Percentiles rank a stretch among this genome's conserved stretches.
phyloP scores from a whole-genome alignment of 2,797 vertebrate species.

The Sebastiscus albofasciatus region DNA sequence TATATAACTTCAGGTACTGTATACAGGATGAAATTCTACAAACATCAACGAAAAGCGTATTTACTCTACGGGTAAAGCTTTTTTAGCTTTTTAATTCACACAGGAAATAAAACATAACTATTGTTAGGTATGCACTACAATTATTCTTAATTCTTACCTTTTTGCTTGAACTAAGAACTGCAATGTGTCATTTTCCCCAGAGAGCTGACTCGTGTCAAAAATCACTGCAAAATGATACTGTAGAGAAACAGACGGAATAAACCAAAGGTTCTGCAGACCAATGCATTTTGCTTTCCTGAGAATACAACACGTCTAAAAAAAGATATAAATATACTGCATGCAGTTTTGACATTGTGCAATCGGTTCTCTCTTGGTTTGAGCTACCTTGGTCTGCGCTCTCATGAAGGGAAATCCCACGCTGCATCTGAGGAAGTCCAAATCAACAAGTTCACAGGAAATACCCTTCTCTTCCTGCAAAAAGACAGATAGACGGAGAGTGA shows the following conservation, averaged over 20 bases:
- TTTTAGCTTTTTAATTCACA: background rate
- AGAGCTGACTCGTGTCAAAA: slow-evolving; percentile 95
- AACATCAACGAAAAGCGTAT: background rate
- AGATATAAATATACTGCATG: background rate
- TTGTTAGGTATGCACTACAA: background rate
- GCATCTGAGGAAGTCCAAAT: slow-evolving; percentile 95
- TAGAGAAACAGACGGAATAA: slow-evolving; percentile 34
- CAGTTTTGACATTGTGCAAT: background rate
- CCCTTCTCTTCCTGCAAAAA: slow-evolving; percentile 93
- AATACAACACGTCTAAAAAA: background rate
- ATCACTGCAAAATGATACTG: slow-evolving; percentile 96
- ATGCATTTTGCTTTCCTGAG: background rate
- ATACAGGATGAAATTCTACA: background rate
- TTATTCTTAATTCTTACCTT: slow-evolving; percentile 82
- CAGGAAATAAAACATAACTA: background rate
- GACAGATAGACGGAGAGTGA: slow-evolving; percentile 67
- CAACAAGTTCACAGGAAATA: slow-evolving; percentile 94
- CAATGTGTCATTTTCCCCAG: slow-evolving; percentile 90
- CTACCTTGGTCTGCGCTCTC: slow-evolving; percentile 95
- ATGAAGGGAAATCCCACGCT: slow-evolving; percentile 99
- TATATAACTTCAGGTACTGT: background rate
- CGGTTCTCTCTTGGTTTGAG: background rate
- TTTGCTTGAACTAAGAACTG: slow-evolving; percentile 91
- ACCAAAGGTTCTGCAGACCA: background rate
- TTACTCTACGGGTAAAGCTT: background rate